Conservation (phyloP, 37 sponge, comb jelly and placozoan species). For the Ianthella basta region DNA sequence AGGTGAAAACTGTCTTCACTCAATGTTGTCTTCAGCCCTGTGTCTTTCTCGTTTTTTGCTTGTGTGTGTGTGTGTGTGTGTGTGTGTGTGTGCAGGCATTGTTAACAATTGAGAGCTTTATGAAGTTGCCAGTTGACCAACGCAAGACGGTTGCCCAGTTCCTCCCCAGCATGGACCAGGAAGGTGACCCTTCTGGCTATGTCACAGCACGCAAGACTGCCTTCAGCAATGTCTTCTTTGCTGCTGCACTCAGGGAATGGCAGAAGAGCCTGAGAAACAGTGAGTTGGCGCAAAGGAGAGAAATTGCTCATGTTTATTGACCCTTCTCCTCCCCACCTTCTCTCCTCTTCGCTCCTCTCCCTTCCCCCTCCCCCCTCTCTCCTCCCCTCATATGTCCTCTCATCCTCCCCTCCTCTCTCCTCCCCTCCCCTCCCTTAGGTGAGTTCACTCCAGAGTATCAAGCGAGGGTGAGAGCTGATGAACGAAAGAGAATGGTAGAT, state of each 20-base stretch:
- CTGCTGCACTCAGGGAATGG: slow-evolving; percentile 19
- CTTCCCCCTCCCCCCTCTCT: not conserved
- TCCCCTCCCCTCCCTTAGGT: slow-evolving; percentile 2
- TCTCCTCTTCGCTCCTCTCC: not conserved
- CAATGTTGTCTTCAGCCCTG: no score
- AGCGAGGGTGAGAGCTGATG: slow-evolving; percentile 21
- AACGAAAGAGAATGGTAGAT: slow-evolving; percentile 26
- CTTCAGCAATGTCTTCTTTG: slow-evolving; percentile 35
- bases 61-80: no score
- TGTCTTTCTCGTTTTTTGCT: no score
- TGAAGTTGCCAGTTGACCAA: slow-evolving; percentile 16
- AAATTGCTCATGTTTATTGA: no score
- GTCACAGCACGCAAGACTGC: slow-evolving; percentile 19
- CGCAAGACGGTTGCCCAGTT: slow-evolving; percentile 32
- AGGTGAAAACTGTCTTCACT: no score
- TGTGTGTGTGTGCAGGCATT: not conserved
- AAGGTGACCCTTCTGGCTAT: not conserved
- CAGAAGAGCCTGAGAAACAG: slow-evolving; percentile 19
- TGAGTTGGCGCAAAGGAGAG: no score
- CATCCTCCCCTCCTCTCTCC: no score
- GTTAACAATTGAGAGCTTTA: slow-evolving; percentile 15
- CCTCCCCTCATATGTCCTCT: no score
- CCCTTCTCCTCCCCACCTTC: no score
- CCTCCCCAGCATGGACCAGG: slow-evolving; percentile 37
- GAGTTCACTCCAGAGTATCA: slow-evolving; percentile 33